Evolutionary conservation across 2,113 vertebrate species (phyloP), one percentile per base, ranked within the genome.

Genomic region (Larimichthys crocea): DNA sequence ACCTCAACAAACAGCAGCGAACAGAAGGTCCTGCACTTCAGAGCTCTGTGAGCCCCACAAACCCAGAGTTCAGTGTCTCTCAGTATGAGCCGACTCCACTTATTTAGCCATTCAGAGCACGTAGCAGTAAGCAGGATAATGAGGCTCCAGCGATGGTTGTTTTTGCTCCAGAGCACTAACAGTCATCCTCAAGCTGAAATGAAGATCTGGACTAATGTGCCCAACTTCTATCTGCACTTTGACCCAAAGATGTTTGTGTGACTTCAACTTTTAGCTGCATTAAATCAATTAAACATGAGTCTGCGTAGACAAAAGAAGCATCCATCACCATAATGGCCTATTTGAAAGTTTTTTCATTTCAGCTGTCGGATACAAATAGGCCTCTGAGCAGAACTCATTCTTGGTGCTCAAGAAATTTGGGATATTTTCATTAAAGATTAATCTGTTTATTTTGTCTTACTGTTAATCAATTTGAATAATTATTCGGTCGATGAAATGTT

Each of bases 11-110:
- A 83, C 85, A 63, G 86, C 82, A 42, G 83, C 0, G 42, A 80
- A 67, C 90, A 71, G 74, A 73, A 83, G 89, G 85, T 83, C 64
- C 46, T 35, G 77, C 86, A 56, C 88, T 79, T 74, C 85, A 63
- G 78, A 62, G 76, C 83, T 76, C 75, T 53, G 2, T 67, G 46
- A 82, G 77, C 46, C 77, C 66, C 68, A n/a, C 72, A 83, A 48
- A 81, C 29, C 49, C 83, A 16, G 78, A 89, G 82, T 79, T 71
- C 70, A 83, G 86, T 15, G 66, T 53, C 4, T 12, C 60, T 70
- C 80, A 44, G 74, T 61, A 0, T 5, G 26, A 82, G 70, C 64
- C 20, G 2, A 42, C 53, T 3, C 15, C n/a, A 46, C 73, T 62
- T 17, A 17, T 72, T 90, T 55, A 64, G 22, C 55, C 26, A 80